These are phyloP conservation scores for Strigamia maritima DNA, from an alignment of 2,888 invertebrate species.

Conservation along the genomic window DNA sequence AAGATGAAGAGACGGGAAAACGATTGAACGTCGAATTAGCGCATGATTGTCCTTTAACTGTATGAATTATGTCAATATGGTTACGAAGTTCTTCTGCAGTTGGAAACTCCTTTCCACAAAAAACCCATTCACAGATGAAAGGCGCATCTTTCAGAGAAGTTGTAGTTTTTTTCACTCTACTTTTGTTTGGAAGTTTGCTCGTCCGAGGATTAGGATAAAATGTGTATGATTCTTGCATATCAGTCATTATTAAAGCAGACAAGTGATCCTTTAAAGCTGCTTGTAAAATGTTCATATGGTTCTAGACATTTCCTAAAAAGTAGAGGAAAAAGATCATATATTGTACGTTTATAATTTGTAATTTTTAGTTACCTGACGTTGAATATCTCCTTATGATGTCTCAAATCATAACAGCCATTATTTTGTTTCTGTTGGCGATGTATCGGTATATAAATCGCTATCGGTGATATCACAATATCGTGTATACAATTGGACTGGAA, in stretches of 20 bases:
- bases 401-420: no score
- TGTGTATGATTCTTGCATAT: neutral
- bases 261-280: neutral
- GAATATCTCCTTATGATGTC: no score
- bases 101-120: slow-evolving; percentile 11
- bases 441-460: no score
- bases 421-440: no score
- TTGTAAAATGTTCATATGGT: neutral
- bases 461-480: no score
- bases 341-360: no score
- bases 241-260: neutral
- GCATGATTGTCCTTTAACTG: slow-evolving; percentile 3
- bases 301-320: neutral
- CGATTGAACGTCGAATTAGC: neutral
- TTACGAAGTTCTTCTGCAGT: neutral
- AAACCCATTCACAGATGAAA: neutral
- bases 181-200: slow-evolving; percentile 10
- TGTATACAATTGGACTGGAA: no score
- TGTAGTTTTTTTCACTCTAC: neutral
- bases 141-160: neutral
- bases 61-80: slow-evolving; percentile 1
- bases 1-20: neutral
- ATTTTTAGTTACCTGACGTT: no score
- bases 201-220: neutral
- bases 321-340: no score